A percentile compares a stretch with the other conserved stretches of the same genome.
phyloP scores from a whole-genome alignment of 2,113 vertebrate species.

The Deroptyus accipitrinus region DNA sequence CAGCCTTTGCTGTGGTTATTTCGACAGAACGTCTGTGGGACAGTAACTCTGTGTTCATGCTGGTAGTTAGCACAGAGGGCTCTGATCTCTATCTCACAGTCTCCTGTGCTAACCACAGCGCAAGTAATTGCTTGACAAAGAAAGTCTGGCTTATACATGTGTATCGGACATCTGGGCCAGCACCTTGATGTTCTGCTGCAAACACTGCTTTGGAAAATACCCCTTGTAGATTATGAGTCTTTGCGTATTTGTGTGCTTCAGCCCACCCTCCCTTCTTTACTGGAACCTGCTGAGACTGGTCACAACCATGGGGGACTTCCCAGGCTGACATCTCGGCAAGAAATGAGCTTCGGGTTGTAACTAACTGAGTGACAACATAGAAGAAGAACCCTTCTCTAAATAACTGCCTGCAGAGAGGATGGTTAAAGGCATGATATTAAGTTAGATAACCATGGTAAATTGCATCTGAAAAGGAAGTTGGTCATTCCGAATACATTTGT shows the following conservation, averaged over 20 bases:
- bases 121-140: slow-evolving; percentile 16
- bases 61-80: slow-evolving; percentile 13
- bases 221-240: not conserved
- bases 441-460: not conserved
- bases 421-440: not conserved
- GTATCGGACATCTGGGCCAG: not conserved
- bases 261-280: not conserved
- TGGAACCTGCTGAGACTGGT: not conserved
- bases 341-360: not conserved
- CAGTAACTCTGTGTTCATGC: not conserved
- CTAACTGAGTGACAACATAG: not conserved
- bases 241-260: not conserved
- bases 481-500: not conserved
- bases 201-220: not conserved
- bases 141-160: not conserved
- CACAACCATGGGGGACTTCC: not conserved
- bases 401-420: not conserved
- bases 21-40: not conserved
- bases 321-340: not conserved
- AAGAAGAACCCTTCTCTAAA: not conserved
- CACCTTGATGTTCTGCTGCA: not conserved
- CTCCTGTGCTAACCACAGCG: not conserved
- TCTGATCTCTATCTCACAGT: slow-evolving; percentile 34
- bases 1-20: not conserved
- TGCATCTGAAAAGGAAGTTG: not conserved